Evolutionary conservation across 2,888 invertebrate genomes (phyloP), one percentile per base, ranked within the genome.

Genomic region (Orthosia gracilis): DNA sequence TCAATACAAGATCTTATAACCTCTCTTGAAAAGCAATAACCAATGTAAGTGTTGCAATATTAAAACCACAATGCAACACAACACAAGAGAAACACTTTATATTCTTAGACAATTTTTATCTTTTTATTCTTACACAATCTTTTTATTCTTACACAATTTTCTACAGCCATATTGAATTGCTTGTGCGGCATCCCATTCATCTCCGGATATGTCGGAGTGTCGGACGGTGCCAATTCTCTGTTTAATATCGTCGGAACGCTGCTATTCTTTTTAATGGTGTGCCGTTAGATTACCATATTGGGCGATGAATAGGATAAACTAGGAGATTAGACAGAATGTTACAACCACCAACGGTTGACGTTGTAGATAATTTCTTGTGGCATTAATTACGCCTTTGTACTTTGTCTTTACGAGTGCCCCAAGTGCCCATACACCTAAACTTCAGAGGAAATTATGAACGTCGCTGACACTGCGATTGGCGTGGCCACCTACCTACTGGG

Each of bases 211-310:
- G 66, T 66, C 57, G 47, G 57, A 26, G 49, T 73, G 74, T 62
- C 52, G 47, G 66, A 21, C 31, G 57, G 47, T 52, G 65, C 66
- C 77, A 73, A 76, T 63, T 73, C 18, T 63, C 21, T n/a, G 49
- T 73, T 54, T 58, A 78, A 78, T 78, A 73, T 78, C 62, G 47
- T 13, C 7, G 62, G 26, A 23, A 62, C 40, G 54, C 15, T 26
- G 77, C 55, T 62, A 49, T 77, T 80, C 23, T 80, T 80, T 80
- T 17, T 58, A 80, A 66, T 62, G 66, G 15, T n/a, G 13, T 18
- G 26, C 40, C 49, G 45, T 80, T 63, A 62, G 13, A 80, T 80
- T 66, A 62, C 3, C 80, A 80, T 80, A 80, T 17, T 73, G 50
- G 66, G 21, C 21, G 55, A 65, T 61, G 50, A 57, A 69, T 23